These are phyloP conservation scores for Coptodon rendalli DNA, from an alignment of 2,113 vertebrate genomes.

Conservation along the genomic window DNA sequence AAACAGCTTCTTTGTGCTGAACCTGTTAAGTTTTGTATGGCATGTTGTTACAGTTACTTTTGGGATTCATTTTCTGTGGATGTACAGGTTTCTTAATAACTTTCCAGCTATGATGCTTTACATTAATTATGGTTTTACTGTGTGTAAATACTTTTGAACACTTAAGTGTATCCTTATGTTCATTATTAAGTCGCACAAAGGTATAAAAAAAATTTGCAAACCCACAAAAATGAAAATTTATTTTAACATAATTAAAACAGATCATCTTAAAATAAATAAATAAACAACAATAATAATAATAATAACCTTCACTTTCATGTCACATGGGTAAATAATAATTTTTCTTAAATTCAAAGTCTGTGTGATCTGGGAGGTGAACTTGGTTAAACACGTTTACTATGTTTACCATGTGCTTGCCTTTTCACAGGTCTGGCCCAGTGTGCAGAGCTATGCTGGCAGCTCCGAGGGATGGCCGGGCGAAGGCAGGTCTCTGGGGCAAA, in stretches of 20 bases:
- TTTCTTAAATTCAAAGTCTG: background rate
- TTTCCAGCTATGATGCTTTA: background rate
- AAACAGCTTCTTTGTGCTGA: background rate
- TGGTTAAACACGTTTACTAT: background rate
- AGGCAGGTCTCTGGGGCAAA: conserved; percentile 86
- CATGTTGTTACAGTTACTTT: background rate
- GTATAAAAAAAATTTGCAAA: background rate
- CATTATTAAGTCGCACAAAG: background rate
- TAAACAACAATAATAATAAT: background rate
- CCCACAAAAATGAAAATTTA: background rate
- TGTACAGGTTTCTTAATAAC: background rate
- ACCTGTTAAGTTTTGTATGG: background rate
- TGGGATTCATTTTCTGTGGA: background rate
- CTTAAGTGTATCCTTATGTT: background rate
- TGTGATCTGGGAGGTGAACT: background rate
- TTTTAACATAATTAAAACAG: background rate
- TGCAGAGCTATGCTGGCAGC: conserved; percentile 96
- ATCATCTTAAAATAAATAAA: too few species aligned
- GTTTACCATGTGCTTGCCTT: background rate
- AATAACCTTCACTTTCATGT: background rate
- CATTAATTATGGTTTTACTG: background rate
- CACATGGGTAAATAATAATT: background rate
- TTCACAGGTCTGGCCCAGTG: conserved; percentile 92
- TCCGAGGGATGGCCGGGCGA: conserved; percentile 81
- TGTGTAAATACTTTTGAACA: background rate